phyloP scores from a whole-genome alignment of 2,113 vertebrate species.

The Nesoenas mayeri region DNA sequence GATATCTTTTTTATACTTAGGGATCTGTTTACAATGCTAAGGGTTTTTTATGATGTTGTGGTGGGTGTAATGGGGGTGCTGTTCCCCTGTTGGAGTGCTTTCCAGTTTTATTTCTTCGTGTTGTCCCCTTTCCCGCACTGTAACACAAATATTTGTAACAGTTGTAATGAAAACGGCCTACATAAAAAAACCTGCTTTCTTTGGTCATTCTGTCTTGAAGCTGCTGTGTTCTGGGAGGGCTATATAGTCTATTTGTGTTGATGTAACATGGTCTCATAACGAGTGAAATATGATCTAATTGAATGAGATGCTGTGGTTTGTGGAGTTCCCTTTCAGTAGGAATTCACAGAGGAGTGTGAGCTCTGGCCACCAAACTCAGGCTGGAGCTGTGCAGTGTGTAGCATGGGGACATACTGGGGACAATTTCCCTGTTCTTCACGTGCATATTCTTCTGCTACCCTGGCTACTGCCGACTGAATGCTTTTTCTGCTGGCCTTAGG shows the following conservation, averaged over 20 bases:
- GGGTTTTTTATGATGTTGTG: neutral
- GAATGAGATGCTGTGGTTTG: neutral
- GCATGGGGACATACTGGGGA: neutral
- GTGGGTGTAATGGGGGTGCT: neutral
- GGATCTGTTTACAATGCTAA: neutral
- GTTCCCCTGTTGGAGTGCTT: neutral
- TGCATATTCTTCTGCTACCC: neutral
- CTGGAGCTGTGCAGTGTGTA: neutral
- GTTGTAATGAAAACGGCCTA: neutral
- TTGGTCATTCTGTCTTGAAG: neutral
- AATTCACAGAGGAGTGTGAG: neutral
- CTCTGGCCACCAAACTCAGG: neutral
- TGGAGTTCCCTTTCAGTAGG: neutral
- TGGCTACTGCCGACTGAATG: neutral
- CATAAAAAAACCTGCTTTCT: neutral
- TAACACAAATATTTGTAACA: neutral
- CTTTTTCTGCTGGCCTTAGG: neutral
- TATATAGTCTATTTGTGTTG: neutral
- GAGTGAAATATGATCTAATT: neutral
- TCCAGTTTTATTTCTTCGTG: neutral
- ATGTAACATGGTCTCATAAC: neutral
- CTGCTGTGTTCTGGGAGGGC: neutral
- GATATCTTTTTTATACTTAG: neutral
- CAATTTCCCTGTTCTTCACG: fast-evolving
- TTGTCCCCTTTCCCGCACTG: neutral